Evolutionary conservation across 2,888 invertebrate genomes (phyloP).

Genomic region (Catocala nupta): DNA sequence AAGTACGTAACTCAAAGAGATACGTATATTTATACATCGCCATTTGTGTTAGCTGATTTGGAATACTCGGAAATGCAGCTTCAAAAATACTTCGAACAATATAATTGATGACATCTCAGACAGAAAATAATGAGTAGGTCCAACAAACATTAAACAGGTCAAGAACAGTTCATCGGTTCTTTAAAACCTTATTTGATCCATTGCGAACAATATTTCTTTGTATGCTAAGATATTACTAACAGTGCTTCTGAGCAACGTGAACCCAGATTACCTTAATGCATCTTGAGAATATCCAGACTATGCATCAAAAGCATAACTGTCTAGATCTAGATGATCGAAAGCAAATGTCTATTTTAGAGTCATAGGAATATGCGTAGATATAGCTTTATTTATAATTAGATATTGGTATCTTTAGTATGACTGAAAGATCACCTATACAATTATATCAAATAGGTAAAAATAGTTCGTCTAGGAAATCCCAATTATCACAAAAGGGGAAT

Average conservation of each 20-base stretch:
- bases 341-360: not conserved
- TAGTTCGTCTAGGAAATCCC: constrained; percentile 22
- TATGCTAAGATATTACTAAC: not conserved
- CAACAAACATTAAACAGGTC: not conserved
- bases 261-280: constrained; percentile 52
- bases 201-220: not conserved
- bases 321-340: constrained; percentile 38
- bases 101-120: too few species aligned
- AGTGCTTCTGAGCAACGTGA: constrained; percentile 17
- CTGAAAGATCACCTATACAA: too few species aligned
- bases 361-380: not conserved
- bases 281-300: constrained; percentile 62
- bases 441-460: too few species aligned
- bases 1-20: constrained; percentile 10
- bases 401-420: too few species aligned
- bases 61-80: too few species aligned
- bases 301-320: constrained; percentile 38
- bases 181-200: not conserved
- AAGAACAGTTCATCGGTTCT: not conserved
- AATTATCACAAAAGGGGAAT: constrained; percentile 57
- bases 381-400: too few species aligned
- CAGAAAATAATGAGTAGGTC: too few species aligned
- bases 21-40: not conserved
- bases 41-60: not conserved
- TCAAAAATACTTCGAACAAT: too few species aligned